phyloP scores from a whole-genome alignment of 2,888 invertebrate species.

The Idaea straminata region DNA sequence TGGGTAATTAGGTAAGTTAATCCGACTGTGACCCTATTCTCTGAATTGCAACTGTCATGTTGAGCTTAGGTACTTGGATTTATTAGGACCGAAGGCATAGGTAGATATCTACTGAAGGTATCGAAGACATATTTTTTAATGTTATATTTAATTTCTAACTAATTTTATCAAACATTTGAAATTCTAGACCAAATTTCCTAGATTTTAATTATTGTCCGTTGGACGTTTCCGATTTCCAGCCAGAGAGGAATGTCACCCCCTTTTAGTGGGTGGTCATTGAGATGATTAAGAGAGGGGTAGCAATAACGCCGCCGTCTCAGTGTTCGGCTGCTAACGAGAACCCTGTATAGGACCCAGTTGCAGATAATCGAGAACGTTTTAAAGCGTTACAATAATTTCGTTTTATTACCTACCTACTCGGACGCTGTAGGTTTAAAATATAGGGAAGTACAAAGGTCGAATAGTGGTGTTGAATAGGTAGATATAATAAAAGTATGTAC shows the following conservation, averaged over 20 bases:
- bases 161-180: background rate
- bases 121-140: no score
- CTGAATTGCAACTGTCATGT: background rate
- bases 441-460: no score
- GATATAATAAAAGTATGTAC: no score
- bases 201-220: background rate
- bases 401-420: background rate
- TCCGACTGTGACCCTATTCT: background rate
- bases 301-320: constrained; percentile 33
- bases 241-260: constrained; percentile 13
- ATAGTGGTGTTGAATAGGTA: no score
- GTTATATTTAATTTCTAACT: background rate
- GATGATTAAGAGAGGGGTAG: constrained; percentile 7
- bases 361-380: constrained; percentile 31
- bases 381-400: background rate
- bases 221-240: constrained; percentile 10
- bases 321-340: constrained; percentile 31
- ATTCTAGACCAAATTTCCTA: background rate
- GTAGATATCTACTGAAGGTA: background rate
- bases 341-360: constrained; percentile 26
- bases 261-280: constrained; percentile 14
- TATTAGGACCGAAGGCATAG: background rate
- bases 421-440: no score
- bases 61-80: background rate
- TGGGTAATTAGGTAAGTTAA: background rate